Evolutionary conservation across 2,888 invertebrate genomes (phyloP).

Genomic region (Erpobdella octoculata): DNA sequence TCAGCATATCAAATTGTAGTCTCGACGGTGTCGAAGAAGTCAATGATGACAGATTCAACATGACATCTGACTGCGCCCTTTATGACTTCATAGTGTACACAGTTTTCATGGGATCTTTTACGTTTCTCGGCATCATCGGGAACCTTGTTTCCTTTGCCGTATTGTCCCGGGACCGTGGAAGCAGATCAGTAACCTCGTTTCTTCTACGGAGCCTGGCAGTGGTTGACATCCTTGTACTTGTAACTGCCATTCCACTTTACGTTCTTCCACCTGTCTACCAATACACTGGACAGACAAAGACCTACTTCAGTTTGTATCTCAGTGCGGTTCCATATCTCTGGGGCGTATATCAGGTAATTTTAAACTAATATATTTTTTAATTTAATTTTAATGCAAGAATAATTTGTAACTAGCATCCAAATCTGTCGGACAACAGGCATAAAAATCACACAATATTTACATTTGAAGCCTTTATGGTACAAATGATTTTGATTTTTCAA

Average conservation of each 20-base stretch:
- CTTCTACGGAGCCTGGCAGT: conserved; percentile 38
- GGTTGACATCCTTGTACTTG: conserved; percentile 37
- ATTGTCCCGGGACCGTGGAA: conserved; percentile 33
- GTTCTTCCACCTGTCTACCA: conserved; percentile 33
- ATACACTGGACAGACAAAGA: conserved; percentile 22
- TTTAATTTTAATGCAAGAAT: too few relatives aligned
- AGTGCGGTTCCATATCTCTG: conserved; percentile 37
- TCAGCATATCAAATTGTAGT: too few relatives aligned
- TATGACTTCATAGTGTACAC: conserved; percentile 40
- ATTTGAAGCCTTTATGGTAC: too few relatives aligned
- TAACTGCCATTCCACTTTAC: conserved; percentile 37
- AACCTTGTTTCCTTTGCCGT: conserved; percentile 37
- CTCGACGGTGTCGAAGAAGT: too few relatives aligned
- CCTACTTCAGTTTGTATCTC: conserved; percentile 34
- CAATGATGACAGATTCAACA: conserved; percentile 21
- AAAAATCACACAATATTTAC: too few relatives aligned
- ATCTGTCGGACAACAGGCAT: too few relatives aligned
- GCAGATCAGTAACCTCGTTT: conserved; percentile 33
- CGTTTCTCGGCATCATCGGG: conserved; percentile 37
- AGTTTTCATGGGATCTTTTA: conserved; percentile 35
- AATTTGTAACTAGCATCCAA: too few relatives aligned
- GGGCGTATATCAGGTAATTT: conserved; percentile 30
- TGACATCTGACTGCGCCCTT: conserved; percentile 35
- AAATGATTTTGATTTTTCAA: too few relatives aligned
- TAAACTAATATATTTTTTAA: too few relatives aligned